These are phyloP conservation scores for Alethe diademata DNA, from an alignment of 2,113 vertebrate species.

Conservation along the genomic window DNA sequence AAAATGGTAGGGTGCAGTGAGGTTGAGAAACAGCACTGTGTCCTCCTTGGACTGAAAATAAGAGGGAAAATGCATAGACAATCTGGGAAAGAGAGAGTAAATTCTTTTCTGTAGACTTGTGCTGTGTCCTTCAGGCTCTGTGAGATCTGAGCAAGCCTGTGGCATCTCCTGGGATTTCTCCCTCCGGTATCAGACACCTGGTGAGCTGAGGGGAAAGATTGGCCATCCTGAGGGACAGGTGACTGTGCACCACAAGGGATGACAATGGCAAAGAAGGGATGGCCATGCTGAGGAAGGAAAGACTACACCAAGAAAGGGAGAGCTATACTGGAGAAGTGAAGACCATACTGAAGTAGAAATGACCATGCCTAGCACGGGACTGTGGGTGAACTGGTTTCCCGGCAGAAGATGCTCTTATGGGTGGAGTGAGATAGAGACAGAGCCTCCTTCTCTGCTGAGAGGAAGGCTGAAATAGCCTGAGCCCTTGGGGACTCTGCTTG, in stretches of 20 bases:
- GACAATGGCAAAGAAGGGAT: not conserved
- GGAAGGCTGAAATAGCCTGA: not conserved
- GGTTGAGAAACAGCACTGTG: not conserved
- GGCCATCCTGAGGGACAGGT: not conserved
- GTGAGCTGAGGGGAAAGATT: not conserved
- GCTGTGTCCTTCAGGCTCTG: not conserved
- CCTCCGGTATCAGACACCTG: not conserved
- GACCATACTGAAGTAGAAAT: not conserved
- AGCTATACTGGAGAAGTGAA: not conserved
- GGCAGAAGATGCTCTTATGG: not conserved
- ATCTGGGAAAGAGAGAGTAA: not conserved
- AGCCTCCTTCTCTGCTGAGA: not conserved
- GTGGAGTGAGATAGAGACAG: not conserved
- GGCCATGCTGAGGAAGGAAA: not conserved
- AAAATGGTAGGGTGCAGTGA: fast-evolving
- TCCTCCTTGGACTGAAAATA: not conserved
- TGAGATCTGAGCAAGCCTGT: not conserved
- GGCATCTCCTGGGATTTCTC: not conserved
- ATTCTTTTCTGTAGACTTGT: not conserved
- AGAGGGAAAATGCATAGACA: not conserved
- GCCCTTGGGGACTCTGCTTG: not conserved
- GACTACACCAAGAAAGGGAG: not conserved
- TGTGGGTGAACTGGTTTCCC: not conserved
- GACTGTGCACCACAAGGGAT: not conserved
- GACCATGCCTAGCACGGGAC: not conserved